Conservation (phyloP, 2,113 vertebrate genomes). For the Hydrolagus affinis region DNA sequence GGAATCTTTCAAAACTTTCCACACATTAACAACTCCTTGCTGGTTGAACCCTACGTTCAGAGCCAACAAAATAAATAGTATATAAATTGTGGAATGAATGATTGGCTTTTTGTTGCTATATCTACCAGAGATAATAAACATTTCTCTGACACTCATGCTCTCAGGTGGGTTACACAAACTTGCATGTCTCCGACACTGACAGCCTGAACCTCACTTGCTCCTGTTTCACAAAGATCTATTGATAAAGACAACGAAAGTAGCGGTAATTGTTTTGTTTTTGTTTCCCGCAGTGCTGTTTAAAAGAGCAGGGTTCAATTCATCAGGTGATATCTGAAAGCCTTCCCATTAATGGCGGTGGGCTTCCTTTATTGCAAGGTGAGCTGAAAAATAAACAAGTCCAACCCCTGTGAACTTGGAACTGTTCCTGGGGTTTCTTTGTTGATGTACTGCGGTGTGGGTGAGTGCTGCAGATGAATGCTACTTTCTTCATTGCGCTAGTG, state of each 20-base stretch:
- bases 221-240: neutral
- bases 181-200: neutral
- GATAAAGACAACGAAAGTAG: neutral
- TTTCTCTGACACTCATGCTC: neutral
- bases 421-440: slow-evolving; percentile 9
- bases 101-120: neutral
- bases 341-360: neutral
- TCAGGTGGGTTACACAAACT: neutral
- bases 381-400: slow-evolving; percentile 8
- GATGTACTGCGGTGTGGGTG: neutral
- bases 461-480: neutral
- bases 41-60: neutral
- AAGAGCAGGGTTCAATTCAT: neutral
- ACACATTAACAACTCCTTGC: neutral
- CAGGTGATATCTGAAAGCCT: neutral
- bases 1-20: neutral
- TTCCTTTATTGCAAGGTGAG: neutral
- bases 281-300: neutral
- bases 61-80: neutral
- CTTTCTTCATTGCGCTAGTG: slow-evolving; percentile 2
- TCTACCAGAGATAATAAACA: neutral
- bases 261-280: neutral
- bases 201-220: neutral
- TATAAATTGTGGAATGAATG: too few relatives aligned
- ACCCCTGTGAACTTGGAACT: neutral